Base-by-base conservation (phyloP, 2,888 invertebrate species). In the Aphidoletes aphidimyza region DNA sequence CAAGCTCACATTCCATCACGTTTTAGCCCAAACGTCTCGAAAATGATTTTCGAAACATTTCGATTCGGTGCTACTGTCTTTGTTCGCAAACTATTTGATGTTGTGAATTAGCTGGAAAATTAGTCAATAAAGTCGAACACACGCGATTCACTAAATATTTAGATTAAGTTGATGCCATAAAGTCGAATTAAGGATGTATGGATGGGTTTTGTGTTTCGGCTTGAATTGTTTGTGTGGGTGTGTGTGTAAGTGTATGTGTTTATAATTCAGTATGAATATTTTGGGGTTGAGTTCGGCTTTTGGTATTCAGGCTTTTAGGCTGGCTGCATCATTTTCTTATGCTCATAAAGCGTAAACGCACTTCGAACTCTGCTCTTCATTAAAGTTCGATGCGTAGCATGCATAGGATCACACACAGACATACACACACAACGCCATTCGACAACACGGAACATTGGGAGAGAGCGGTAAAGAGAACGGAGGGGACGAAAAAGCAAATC, bases 21-120 rank as follows among this genome's bases (percentile, higher is more conserved):
- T 34, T 14, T 14, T 30, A 69, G 1, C 34, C 19, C 22, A 54
- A 11, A 54, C 22, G 26, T 6, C 26, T 69, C 69, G 69, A 69
- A 69, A 69, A 69, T 69, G 17, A 54, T 54, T 54, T 54, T 3
- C n/a, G n/a, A n/a, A n/a, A n/a, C n/a, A n/a, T n/a, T n/a, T 54
- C 26, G 26, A 69, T 69, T 69, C 9, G 54, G 47, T n/a, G n/a
- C n/a, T n/a, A n/a, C 11, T 26, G 54, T 14, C 69, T 69, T 34
- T 69, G 69, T 30, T 69, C 30, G n/a, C n/a, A 54, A 69, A 54
- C 69, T 69, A 69, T 69, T 69, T 69, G 69, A 69, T 69, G 69
- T 69, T 69, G 30, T 69, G 69, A 69, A 69, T 69, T 69, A 30
- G 69, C 30, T 69, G 69, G 69, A 69, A 69, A 69, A 69, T 69